Base-by-base conservation (phyloP, 1,140 invertebrate species). In the Heliothis virescens region DNA sequence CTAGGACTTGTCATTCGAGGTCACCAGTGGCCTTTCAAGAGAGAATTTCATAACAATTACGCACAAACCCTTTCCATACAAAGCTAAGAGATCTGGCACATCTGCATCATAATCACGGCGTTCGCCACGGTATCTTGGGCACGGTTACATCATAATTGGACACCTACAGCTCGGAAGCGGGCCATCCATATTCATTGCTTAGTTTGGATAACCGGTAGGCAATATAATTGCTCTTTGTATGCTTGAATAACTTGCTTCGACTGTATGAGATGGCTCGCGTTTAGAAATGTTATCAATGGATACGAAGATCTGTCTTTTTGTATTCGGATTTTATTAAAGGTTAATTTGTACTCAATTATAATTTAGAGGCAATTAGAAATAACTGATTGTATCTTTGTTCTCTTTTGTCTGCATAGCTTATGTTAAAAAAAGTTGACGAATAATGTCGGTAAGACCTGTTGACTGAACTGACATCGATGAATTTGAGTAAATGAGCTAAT, bases 151-250 rank as follows among this genome's bases (percentile, higher is more conserved):
- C 86, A 90, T 90, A 91, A 90, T 91, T 83, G 81, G 82, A 84
- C 89, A 87, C 88, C 89, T 88, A 90, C 86, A 75, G 69, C 78
- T 83, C 81, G 82, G 80, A 88, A 86, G 82, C 84, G 34, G 47
- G 60, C 85, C 87, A 91, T 92, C 84, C 88, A 90, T 92, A 90
- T 92, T 92, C 87, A 90, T 89, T 80, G 78, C 74, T 67, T 75
- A 84, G 83, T 86, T 88, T 88, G 80, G 84, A 82, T 77, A 88
- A 90, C 88, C 88, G 83, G 85, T 87, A 82, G 82, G 62, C 69
- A 82, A 82, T 74, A 77, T 82, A 82, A 83, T 82, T 78, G 63
- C 63, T 16, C 59, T 79, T 82, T 79, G 60, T 76, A 53, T 50
- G 50, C 18, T 71, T 53, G 59, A 76, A 63, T 65, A 50, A 52